Percentiles rank a stretch among this genome's conserved stretches.
Evolutionary conservation across 2,113 vertebrate genomes (phyloP).

Genomic region (Spilogale gracilis): DNA sequence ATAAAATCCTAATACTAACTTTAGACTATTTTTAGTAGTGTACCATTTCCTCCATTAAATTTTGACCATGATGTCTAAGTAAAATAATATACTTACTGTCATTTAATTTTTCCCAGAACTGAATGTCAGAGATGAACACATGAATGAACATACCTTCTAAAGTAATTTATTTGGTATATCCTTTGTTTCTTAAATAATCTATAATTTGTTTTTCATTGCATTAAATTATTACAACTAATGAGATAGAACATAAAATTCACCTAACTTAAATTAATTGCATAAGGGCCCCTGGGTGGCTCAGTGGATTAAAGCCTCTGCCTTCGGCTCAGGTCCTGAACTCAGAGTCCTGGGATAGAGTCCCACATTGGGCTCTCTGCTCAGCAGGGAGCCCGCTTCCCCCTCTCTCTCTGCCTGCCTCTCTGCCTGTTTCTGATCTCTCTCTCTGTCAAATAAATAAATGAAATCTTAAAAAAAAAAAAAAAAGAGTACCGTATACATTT

Average conservation of each 20-base stretch:
- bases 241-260: not conserved
- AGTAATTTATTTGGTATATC: not conserved
- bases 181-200: not conserved
- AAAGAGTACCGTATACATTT: too few species aligned
- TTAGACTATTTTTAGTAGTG: not conserved
- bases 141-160: not conserved
- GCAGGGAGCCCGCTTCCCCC: too few species aligned
- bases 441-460: too few species aligned
- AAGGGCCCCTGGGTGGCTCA: not conserved
- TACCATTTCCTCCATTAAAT: not conserved
- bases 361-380: too few species aligned
- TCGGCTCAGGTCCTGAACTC: too few species aligned
- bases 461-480: too few species aligned
- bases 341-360: too few species aligned
- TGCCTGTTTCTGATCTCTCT: too few species aligned
- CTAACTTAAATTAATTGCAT: not conserved
- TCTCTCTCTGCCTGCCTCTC: too few species aligned
- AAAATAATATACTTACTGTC: slow-evolving; percentile 46
- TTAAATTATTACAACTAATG: not conserved
- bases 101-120: slow-evolving; percentile 34
- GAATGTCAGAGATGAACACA: slow-evolving; percentile 48
- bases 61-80: slow-evolving; percentile 43
- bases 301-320: too few species aligned
- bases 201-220: not conserved
- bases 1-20: slow-evolving; percentile 19